Base-by-base conservation (phyloP, 2,797 vertebrate species). In the Periparus ater region DNA sequence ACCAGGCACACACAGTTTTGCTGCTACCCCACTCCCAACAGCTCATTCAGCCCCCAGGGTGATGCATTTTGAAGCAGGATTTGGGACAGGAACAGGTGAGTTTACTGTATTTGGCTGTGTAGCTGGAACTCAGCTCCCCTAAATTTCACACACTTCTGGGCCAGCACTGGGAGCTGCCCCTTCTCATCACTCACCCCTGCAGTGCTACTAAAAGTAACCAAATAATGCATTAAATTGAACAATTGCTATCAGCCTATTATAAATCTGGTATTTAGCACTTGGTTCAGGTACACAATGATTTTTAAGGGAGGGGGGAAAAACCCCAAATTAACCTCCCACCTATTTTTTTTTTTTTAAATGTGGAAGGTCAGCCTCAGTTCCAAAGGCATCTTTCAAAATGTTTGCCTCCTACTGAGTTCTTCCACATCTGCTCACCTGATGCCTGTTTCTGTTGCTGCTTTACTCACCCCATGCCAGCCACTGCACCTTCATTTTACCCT, bases 291-390 rank as follows among this genome's bases (percentile, higher is more conserved):
- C 47, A 30, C 9, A 45, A 2, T 23, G 27, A n/a, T 26, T 78
- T 77, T 68, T 30, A 26, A 19, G 4, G 8, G 10, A 3, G 4
- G 9, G 8, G 10, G 3, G 9, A 2, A 10, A 9, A 32, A 20
- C 14, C 15, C 44, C n/a, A 40, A 72, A 45, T 1, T 50, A 25
- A 5, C 3, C 9, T 4, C 8, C 3, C 2, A 1, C 4, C 1
- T 1, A 22, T 18, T 32, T 18, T 10, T 32, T 10, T 32, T 26
- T 53, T 20, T 3, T 23, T 20, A 17, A 10, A 76, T 19, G 11
- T 51, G 25, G 38, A 45, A 74, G 7, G 21, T 51, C 48, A 86
- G 60, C 27, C 63, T 91, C 58, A 17, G 36, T 42, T 51, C 21
- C 55, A 87, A 87, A 85, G 13, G 13, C 29, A 48, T 21, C 10